Conservation (phyloP, 1,140 invertebrate genomes). For the Bombus breviceps region DNA sequence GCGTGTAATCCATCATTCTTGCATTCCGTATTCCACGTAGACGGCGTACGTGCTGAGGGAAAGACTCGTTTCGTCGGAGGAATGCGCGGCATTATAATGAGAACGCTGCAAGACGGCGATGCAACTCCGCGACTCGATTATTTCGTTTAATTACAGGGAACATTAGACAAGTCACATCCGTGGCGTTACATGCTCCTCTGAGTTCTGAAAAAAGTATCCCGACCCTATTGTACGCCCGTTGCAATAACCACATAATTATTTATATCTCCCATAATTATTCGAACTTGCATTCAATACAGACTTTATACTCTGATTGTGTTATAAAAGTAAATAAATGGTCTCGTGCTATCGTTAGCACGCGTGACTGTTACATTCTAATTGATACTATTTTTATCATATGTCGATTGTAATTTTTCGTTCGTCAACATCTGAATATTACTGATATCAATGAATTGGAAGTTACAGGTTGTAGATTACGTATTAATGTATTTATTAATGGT, state of each 20-base stretch:
- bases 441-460: no score
- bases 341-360: not conserved
- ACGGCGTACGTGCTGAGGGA: conserved; percentile 42
- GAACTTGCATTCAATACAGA: not conserved
- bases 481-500: no score
- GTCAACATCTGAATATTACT: no score
- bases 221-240: conserved; percentile 11
- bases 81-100: conserved; percentile 69
- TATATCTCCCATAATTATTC: not conserved
- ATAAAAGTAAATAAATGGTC: not conserved
- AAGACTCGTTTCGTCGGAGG: conserved; percentile 60
- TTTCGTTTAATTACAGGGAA: conserved; percentile 71
- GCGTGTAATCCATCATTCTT: conserved; percentile 51
- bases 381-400: not conserved
- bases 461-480: no score
- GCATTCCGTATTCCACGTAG: conserved; percentile 34
- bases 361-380: not conserved
- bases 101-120: conserved; percentile 34
- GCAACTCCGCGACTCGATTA: conserved; percentile 57
- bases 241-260: not conserved
- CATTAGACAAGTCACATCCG: conserved; percentile 50
- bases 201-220: not conserved
- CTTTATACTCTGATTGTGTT: not conserved
- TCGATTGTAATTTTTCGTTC: not conserved
- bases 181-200: not conserved